Evolutionary conservation across 2,888 invertebrate genomes (phyloP).

Genomic region (Limnephilus lunatus): DNA sequence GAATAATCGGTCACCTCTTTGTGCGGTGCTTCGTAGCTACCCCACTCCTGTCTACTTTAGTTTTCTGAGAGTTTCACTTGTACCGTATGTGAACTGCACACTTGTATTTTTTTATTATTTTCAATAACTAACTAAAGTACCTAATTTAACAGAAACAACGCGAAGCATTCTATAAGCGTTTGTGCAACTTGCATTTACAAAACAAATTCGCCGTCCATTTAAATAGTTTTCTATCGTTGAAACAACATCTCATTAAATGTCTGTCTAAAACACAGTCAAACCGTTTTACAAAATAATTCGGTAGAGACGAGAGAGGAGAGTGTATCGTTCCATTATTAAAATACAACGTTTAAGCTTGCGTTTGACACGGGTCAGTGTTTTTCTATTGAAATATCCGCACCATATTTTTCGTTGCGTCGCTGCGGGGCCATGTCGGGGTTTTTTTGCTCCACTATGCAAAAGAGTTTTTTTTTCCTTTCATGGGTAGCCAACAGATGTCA

Average conservation of each 20-base stretch:
- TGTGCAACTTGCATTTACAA: not conserved
- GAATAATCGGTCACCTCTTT: too few species aligned
- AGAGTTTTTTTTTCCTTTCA: not conserved
- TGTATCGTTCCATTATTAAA: not conserved
- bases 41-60: too few species aligned
- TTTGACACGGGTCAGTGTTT: conserved; percentile 15
- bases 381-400: conserved; percentile 12
- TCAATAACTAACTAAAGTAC: too few species aligned
- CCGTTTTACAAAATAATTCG: not conserved
- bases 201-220: not conserved
- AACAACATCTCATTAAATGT: not conserved
- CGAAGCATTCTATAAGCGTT: not conserved
- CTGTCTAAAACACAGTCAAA: not conserved
- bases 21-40: too few species aligned
- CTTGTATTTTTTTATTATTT: too few species aligned
- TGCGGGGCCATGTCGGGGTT: not conserved
- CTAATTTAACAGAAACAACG: too few species aligned
- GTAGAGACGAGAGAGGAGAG: not conserved
- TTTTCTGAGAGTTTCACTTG: too few species aligned
- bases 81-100: too few species aligned
- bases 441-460: not conserved
- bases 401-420: not conserved
- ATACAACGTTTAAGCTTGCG: not conserved
- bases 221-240: not conserved
- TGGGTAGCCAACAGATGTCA: conserved; percentile 14